Percentiles rank a stretch among this genome's conserved stretches.
Evolutionary conservation across 2,113 vertebrate genomes (phyloP).

Genomic region (Lycaon pictus): DNA sequence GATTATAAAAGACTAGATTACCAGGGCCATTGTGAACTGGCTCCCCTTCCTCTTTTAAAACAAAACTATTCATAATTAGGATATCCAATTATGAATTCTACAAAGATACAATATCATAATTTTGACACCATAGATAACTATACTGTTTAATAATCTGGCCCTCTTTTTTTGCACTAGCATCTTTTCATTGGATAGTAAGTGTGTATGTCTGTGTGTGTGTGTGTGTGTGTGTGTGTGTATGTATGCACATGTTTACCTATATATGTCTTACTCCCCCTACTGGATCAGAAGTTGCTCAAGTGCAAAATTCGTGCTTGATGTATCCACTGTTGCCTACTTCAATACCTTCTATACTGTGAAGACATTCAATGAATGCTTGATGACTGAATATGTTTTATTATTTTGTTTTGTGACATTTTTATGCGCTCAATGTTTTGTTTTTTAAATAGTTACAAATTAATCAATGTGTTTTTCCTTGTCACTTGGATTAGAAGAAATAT

Average conservation of each 20-base stretch:
- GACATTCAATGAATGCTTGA: not conserved
- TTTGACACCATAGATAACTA: not conserved
- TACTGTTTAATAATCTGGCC: not conserved
- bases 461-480: slow-evolving; percentile 52
- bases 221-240: not conserved
- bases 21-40: not conserved
- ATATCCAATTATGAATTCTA: not conserved
- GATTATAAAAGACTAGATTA: not conserved
- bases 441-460: slow-evolving; percentile 54
- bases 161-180: not conserved
- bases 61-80: not conserved
- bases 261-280: not conserved
- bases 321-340: not conserved
- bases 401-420: slow-evolving; percentile 52
- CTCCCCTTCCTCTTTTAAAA: not conserved
- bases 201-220: not conserved
- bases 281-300: not conserved
- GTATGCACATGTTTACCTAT: not conserved
- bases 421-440: slow-evolving; percentile 53
- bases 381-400: not conserved
- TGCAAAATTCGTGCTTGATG: not conserved
- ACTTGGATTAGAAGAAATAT: slow-evolving; percentile 44
- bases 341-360: not conserved
- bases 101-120: not conserved
- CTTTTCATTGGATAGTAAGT: not conserved